Conservation (phyloP, 2,113 vertebrate species). For the Alethe diademata region DNA sequence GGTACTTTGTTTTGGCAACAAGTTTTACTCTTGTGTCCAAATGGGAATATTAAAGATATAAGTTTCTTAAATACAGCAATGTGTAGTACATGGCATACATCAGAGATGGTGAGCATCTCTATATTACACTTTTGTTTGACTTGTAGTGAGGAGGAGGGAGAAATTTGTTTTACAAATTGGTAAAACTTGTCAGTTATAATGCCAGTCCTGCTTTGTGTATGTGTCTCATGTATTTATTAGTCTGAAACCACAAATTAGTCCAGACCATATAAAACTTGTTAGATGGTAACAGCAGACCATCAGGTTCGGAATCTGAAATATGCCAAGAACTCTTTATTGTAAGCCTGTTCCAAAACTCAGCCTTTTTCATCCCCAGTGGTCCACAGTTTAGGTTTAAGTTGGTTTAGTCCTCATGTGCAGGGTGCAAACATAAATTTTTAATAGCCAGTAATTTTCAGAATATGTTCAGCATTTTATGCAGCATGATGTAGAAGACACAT, state of each 20-base stretch:
- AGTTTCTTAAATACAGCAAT: neutral
- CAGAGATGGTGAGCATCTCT: neutral
- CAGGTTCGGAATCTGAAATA: neutral
- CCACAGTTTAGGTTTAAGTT: neutral
- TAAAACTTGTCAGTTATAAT: neutral
- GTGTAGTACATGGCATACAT: neutral
- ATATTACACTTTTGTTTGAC: neutral
- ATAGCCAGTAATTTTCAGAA: neutral
- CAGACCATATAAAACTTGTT: neutral
- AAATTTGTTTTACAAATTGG: neutral
- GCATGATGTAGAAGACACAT: neutral
- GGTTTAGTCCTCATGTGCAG: neutral
- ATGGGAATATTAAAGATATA: neutral
- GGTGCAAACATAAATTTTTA: neutral
- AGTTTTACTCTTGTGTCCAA: neutral
- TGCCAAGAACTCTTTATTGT: neutral
- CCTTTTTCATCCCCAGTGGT: neutral
- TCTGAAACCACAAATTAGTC: neutral
- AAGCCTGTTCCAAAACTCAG: neutral
- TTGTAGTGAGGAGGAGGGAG: neutral
- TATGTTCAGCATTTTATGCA: neutral
- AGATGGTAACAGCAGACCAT: neutral
- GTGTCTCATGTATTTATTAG: neutral
- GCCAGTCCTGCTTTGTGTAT: neutral
- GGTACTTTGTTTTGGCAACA: neutral